A percentile compares a stretch with the other conserved stretches of the same genome.
Evolutionary conservation across 2,113 vertebrate species (phyloP).

Genomic region (Hyla sarda): DNA sequence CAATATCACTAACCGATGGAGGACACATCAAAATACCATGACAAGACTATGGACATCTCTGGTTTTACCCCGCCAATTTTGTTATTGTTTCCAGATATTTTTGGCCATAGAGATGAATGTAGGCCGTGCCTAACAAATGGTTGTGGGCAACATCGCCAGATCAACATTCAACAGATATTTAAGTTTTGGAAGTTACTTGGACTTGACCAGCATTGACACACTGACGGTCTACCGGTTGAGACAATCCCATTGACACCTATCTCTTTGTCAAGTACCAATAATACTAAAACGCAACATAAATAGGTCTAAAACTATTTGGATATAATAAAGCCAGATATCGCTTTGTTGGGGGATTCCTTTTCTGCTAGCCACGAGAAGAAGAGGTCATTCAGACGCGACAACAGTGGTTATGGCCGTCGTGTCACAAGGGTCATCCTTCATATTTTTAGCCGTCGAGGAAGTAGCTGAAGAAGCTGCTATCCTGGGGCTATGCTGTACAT

Average conservation of each 20-base stretch:
- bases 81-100: too few relatives aligned
- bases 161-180: not conserved
- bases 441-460: not conserved
- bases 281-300: not conserved
- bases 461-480: not conserved
- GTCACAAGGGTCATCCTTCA: slow-evolving; percentile 15
- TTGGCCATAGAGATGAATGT: too few relatives aligned
- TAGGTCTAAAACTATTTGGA: not conserved
- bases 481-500: slow-evolving; percentile 13
- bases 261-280: not conserved
- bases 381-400: not conserved
- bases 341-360: not conserved
- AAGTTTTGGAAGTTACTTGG: not conserved
- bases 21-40: too few relatives aligned
- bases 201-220: not conserved
- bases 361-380: not conserved
- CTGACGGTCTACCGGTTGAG: not conserved
- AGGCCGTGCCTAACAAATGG: too few relatives aligned
- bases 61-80: too few relatives aligned
- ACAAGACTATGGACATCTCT: too few relatives aligned
- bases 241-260: too few relatives aligned
- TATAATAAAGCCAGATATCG: not conserved
- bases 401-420: not conserved
- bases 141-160: too few relatives aligned
- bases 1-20: too few relatives aligned